Base-by-base conservation (phyloP, 2,113 vertebrate species). In the Zapus hudsonius region DNA sequence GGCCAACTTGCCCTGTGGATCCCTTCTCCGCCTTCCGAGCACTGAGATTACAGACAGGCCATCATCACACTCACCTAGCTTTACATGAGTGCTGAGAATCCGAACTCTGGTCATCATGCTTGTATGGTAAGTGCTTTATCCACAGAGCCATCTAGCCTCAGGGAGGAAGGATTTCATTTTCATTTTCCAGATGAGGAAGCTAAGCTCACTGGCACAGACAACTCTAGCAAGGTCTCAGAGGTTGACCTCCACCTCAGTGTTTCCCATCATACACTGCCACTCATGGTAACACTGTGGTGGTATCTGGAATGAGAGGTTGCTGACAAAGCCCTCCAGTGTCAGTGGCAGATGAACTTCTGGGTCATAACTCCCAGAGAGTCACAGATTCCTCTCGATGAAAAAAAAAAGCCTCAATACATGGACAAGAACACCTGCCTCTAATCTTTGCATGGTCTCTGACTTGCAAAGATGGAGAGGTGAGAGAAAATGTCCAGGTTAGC, bases 171-270 rank as follows among this genome's bases (percentile, higher is more conserved):
- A 47, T 57, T 85, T 84, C 67, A 57, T 84, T 91, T 76, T 47
- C 70, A 75, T 69, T 85, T 78, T 82, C 47, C 74, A 70, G 57
- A n/a, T n/a, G 59, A 78, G 73, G 52, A 94, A 44, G 29, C 36
- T 9, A 70, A 87, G 36, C 59, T 87, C 67, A 33, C 40, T 25
- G 20, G 61, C 25, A 25, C 12, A 52, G 47, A 69, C 38, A 27
- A 52, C 61, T 87, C 73, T 79, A 44, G 38, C n/a, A 57, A 36
- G 38, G 3, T 20, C 7, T 2, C 3, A 13, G 72, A 72, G 19
- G 55, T 15, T 25, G 76, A 67, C 7, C 23, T 64, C 4, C 2
- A 36, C 17, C 66, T 19, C 8, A 13, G 55, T 61, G 31, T 36
- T 61, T 27, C 29, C 61, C 57, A 3, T 7, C 9, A 27, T 0